Evolutionary conservation across 2,113 vertebrate genomes (phyloP), one percentile per base, ranked within the genome.

Genomic region (Planiliza haematocheilus): DNA sequence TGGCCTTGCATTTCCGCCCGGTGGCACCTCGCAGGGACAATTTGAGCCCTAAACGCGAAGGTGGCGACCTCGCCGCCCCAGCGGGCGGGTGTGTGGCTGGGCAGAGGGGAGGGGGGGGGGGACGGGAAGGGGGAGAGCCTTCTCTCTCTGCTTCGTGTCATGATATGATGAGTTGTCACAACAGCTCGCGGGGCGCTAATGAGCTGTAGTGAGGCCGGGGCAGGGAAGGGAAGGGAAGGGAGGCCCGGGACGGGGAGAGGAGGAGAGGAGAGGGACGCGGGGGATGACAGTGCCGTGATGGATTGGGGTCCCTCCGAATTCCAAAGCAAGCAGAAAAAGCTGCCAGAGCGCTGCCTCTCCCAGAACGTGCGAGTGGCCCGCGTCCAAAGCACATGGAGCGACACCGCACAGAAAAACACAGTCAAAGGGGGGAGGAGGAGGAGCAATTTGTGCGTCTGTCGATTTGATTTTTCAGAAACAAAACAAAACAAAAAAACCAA

Each of bases 141-240:
- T 85, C 84, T 89, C 89, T 86, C 82, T 85, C 75, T 83, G 90
- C 89, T 93, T 93, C 87, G 83, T 91, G 88, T 89, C 92, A 93
- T 93, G 92, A 93, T 93, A 94, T 92, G 92, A 94, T 93, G 91
- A 93, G 89, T 89, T 93, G 93, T 93, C 93, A 94, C 90, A 90
- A 90, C 89, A 88, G 90, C 90, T 91, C 64, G 87, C 81, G 66
- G 85, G 87, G 86, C 69, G 83, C 93, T 94, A 94, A 94, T 92
- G 92, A 93, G 93, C 91, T 93, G 91, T 86, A 87, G 87, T 90
- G 89, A 84, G 89, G 85, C 77, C 74, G 71, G 70, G 80, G 82
- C 81, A 59, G 62, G 72, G 64, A 34, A 59, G 34, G 17, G 42
- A 30, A 30, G 57, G 60, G 79, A 42, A 51, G 43, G 24, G 64